These are phyloP conservation scores for Escarpia spicata DNA, from an alignment of 2,888 invertebrate species.

Conservation along the genomic window DNA sequence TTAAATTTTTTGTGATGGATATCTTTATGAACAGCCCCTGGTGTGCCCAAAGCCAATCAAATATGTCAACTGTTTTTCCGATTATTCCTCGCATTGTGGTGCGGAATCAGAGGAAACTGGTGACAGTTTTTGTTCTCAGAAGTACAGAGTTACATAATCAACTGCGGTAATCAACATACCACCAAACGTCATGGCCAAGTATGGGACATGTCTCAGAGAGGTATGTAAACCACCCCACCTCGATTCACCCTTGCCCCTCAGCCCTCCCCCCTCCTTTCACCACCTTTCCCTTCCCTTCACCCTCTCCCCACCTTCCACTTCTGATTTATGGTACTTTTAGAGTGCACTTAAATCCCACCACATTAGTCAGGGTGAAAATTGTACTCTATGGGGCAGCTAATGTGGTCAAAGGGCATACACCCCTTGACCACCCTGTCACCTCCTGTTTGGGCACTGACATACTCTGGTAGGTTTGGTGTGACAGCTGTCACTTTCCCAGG, in stretches of 20 bases:
- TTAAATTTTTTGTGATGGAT: no score
- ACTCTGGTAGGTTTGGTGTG: neutral
- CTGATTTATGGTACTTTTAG: neutral
- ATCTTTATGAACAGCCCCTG: no score
- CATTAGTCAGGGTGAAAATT: neutral
- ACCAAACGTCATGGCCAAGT: neutral
- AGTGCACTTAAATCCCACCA: neutral
- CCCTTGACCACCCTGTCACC: constrained; percentile 5
- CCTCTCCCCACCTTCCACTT: neutral
- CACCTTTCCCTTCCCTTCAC: neutral
- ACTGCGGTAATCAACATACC: neutral
- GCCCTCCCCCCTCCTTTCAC: neutral
- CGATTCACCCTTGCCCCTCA: neutral
- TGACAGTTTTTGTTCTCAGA: neutral
- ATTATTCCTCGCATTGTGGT: no score
- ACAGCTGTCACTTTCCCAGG: neutral
- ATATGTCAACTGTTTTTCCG: no score
- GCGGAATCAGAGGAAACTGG: no score
- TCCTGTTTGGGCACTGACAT: neutral
- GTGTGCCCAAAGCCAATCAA: no score
- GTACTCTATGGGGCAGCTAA: neutral
- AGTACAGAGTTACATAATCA: neutral
- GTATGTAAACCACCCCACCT: neutral
- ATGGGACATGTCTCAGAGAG: neutral
- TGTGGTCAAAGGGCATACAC: neutral